Base-by-base conservation (phyloP, 2,888 invertebrate species). In the Megamerina dolium region DNA sequence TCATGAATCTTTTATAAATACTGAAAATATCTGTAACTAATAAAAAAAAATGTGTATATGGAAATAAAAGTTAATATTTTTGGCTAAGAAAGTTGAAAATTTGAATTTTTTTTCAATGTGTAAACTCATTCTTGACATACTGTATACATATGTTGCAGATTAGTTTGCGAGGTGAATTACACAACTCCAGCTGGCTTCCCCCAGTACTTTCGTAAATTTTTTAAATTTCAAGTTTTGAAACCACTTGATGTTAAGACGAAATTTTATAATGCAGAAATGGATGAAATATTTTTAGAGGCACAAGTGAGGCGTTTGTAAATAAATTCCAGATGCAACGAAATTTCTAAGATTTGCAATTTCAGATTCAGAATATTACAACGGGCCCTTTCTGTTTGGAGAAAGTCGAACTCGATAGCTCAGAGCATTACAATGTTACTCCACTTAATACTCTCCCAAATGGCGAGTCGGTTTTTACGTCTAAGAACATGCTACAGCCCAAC, bases 221-320 rank as follows among this genome's bases (percentile, higher is more conserved):
- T 97, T 72, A 97, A 96, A 74, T 97, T 99, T 71, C 85, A 92
- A 80, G 97, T 99, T 0, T 79, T 94, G 60, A 97, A 97, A 68
- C 97, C 97, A 3, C 75, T 99, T 36, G 97, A 99, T 78, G 95
- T 99, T 0, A 95, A 96, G 75, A 97, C 97, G 0, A 96, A 97
- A 68, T 92, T 97, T 73, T 96, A 92, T 68, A 95, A 93, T 77
- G 90, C 93, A 2, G 95, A 83, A 68, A 82, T 83, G 51, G 84
- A 84, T 74, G 83, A 83, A 74, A 81, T 83, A 4, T 83, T 80
- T 63, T 70, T 83, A 49, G 83, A 84, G 68, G 82, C 83, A 2
- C 83, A 82, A 66, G 79, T 81, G 19, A 27, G 16, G 32, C 50
- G 48, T 31, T 10, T 34, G 17, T 20, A 10, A 20, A 30, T 23